Conservation (phyloP, 2,888 invertebrate species). For the Apotomis turbidana region DNA sequence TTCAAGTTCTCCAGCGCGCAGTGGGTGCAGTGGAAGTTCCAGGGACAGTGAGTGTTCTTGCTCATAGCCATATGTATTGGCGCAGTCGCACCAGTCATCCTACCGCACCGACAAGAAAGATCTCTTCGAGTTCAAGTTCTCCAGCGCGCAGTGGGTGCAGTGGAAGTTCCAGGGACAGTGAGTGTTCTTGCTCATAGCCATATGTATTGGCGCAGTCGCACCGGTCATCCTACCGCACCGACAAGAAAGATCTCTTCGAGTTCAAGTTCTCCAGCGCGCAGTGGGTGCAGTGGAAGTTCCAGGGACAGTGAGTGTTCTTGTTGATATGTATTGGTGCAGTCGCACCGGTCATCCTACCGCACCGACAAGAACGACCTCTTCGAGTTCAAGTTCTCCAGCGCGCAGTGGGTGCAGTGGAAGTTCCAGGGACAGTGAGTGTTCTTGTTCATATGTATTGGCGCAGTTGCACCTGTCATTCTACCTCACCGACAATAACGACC, state of each 20-base stretch:
- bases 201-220: not conserved
- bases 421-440: slow-evolving; percentile 90
- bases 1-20: slow-evolving; percentile 97
- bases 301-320: slow-evolving; percentile 86
- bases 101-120: slow-evolving; percentile 98
- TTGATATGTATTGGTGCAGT: not conserved
- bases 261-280: slow-evolving; percentile 97
- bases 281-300: slow-evolving; percentile 97
- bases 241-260: slow-evolving; percentile 97
- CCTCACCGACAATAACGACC: slow-evolving; percentile 96
- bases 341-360: slow-evolving; percentile 86
- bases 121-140: slow-evolving; percentile 96
- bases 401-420: slow-evolving; percentile 97
- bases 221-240: slow-evolving; percentile 90
- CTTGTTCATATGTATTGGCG: too few relatives aligned
- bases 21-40: slow-evolving; percentile 97
- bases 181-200: slow-evolving; percentile 58
- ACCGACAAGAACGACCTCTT: slow-evolving; percentile 98
- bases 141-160: slow-evolving; percentile 96
- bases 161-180: slow-evolving; percentile 95
- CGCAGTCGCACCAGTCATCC: slow-evolving; percentile 67
- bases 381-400: slow-evolving; percentile 96
- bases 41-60: slow-evolving; percentile 86
- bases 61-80: too few relatives aligned
- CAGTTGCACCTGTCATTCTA: slow-evolving; percentile 83